phyloP scores from a whole-genome alignment of 2,797 vertebrate species.

The Cuniculus paca region DNA sequence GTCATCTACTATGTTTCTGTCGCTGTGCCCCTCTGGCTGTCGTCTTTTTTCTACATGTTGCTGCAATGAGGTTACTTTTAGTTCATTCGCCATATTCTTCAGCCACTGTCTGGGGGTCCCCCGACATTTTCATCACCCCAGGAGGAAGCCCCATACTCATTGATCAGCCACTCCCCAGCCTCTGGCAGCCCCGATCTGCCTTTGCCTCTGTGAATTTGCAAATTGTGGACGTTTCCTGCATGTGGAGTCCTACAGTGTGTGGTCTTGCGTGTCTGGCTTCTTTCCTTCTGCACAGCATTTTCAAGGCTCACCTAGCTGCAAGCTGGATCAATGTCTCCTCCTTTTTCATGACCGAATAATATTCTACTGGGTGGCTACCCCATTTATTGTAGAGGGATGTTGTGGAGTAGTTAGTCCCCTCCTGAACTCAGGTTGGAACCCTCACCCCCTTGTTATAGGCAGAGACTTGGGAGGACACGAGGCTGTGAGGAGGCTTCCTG shows the following conservation, averaged over 20 bases:
- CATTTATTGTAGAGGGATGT: too few species aligned
- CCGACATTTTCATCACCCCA: background rate
- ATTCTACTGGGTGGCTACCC: rapidly evolving
- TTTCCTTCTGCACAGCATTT: background rate
- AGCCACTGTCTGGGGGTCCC: rapidly evolving
- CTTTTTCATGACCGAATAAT: too few species aligned
- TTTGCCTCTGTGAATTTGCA: background rate
- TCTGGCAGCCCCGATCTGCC: background rate
- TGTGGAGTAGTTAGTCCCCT: background rate
- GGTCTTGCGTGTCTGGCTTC: too few species aligned
- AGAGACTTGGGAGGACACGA: background rate
- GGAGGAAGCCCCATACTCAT: background rate
- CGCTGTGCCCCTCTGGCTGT: too few species aligned
- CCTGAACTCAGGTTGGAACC: background rate
- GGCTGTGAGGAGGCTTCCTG: background rate
- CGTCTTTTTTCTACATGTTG: background rate
- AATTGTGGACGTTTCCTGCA: too few species aligned
- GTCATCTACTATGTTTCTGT: background rate
- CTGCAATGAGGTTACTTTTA: background rate
- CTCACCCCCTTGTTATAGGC: background rate
- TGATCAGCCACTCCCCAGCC: background rate
- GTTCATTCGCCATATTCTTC: background rate
- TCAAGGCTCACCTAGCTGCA: too few species aligned
- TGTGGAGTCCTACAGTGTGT: background rate
- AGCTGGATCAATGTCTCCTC: rapidly evolving